Percentiles rank a stretch among this genome's conserved stretches.
phyloP scores from a whole-genome alignment of 2,113 vertebrate species.

The Albula glossodonta region DNA sequence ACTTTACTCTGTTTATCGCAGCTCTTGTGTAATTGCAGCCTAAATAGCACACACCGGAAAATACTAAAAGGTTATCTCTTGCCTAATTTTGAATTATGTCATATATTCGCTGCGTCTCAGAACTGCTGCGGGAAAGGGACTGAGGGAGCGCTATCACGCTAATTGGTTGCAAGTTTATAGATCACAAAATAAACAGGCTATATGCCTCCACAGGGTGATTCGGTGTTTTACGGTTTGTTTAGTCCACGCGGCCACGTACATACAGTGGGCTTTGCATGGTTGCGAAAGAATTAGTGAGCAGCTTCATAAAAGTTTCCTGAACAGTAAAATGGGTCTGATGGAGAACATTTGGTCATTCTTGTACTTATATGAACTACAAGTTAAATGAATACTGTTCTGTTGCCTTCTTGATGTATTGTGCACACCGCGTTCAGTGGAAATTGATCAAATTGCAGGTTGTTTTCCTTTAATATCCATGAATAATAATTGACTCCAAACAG shows the following conservation, averaged over 20 bases:
- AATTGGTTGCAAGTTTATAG: conserved; percentile 22
- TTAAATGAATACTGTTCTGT: background rate
- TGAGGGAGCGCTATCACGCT: background rate
- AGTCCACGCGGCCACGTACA: background rate
- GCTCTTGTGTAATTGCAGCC: conserved; percentile 7
- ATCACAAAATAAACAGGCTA: conserved; percentile 3
- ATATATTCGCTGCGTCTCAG: background rate
- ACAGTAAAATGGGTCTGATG: too few species aligned
- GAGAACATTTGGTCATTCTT: too few species aligned
- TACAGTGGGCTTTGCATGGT: background rate
- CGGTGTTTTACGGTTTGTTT: background rate
- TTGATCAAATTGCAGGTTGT: background rate
- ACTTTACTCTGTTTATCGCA: background rate
- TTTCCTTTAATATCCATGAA: background rate
- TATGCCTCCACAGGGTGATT: background rate
- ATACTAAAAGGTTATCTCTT: conserved; percentile 20
- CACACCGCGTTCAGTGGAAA: background rate
- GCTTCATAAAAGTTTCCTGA: too few species aligned
- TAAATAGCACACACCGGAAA: background rate
- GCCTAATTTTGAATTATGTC: conserved; percentile 19
- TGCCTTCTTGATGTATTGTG: background rate
- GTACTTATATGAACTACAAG: background rate
- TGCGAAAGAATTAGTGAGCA: too few species aligned
- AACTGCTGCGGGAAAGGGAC: background rate
- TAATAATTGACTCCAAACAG: background rate